These are phyloP conservation scores for Geotrupes spiniger DNA, from an alignment of 2,888 invertebrate species.

Conservation along the genomic window DNA sequence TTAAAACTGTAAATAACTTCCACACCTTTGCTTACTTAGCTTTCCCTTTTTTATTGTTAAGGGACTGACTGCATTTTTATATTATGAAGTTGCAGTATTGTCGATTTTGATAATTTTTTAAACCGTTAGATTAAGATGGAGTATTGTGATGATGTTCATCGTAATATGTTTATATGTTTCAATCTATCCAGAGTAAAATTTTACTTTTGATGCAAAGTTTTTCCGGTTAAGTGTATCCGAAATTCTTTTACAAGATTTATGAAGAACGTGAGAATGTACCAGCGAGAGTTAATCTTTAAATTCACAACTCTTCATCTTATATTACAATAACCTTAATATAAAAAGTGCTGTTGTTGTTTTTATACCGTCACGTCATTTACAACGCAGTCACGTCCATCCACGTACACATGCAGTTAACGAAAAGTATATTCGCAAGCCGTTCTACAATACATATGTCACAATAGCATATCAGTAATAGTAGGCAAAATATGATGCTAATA, in stretches of 20 bases:
- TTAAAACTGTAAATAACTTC: slow-evolving; percentile 21
- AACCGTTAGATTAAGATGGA: slow-evolving; percentile 8
- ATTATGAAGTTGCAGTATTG: slow-evolving; percentile 13
- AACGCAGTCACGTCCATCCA: slow-evolving; percentile 33
- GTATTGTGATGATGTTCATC: slow-evolving; percentile 1
- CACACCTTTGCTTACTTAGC: slow-evolving; percentile 28
- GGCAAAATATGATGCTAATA: slow-evolving; percentile 16
- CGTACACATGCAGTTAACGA: slow-evolving; percentile 17
- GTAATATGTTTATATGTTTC: no score
- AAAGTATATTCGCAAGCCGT: slow-evolving; percentile 19
- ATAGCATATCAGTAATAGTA: slow-evolving; percentile 45
- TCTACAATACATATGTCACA: slow-evolving; percentile 40
- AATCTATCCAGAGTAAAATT: no score
- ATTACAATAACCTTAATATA: not conserved
- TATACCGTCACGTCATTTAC: slow-evolving; percentile 6
- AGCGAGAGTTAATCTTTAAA: no score
- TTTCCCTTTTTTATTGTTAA: slow-evolving; percentile 20
- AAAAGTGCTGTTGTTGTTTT: not conserved
- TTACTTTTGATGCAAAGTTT: no score
- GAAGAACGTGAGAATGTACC: no score
- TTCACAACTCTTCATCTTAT: not conserved
- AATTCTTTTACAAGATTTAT: no score
- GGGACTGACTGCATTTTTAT: slow-evolving; percentile 28
- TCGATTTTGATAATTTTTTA: slow-evolving; percentile 9
- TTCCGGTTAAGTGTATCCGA: no score